Conservation (phyloP, 1,140 invertebrate genomes). For the Lordiphosa clarofinis region DNA sequence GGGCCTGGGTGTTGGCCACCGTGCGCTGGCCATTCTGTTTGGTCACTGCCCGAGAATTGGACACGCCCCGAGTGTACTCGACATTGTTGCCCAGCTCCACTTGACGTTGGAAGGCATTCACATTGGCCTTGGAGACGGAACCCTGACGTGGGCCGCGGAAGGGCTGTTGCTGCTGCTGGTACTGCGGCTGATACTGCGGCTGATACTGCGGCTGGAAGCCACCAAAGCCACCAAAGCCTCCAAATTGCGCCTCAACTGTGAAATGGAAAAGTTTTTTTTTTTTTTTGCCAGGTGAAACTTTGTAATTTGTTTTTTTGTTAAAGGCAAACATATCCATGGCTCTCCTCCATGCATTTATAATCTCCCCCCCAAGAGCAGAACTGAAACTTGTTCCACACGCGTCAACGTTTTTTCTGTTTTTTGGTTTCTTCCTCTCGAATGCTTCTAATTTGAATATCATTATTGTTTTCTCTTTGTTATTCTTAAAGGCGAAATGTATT, state of each 20-base stretch:
- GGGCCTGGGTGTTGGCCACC: constrained; percentile 60
- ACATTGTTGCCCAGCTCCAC: constrained; percentile 62
- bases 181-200: no score
- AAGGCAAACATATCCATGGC: constrained; percentile 48
- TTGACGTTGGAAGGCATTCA: constrained; percentile 60
- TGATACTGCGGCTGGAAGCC: constrained; percentile 4
- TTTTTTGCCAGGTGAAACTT: constrained; percentile 10
- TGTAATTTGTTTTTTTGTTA: constrained; percentile 26
- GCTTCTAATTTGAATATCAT: constrained; percentile 58
- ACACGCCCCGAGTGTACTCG: constrained; percentile 51
- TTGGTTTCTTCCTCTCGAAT: constrained; percentile 13
- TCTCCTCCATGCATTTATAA: constrained; percentile 47
- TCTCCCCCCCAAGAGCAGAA: constrained; percentile 15
- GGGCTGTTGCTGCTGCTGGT: constrained; percentile 10
- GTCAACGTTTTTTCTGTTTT: constrained; percentile 2
- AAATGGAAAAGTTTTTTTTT: constrained; percentile 14
- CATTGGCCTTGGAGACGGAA: constrained; percentile 60
- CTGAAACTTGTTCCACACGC: constrained; percentile 51
- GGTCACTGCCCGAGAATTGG: constrained; percentile 66
- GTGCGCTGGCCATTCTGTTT: constrained; percentile 52
- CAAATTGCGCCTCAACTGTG: constrained; percentile 41
- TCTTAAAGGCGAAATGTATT: constrained; percentile 10
- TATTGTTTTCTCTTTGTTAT: constrained; percentile 30
- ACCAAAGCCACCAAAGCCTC: constrained; percentile 43
- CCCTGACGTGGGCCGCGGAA: constrained; percentile 28